Base-by-base conservation (phyloP, 2,888 invertebrate genomes). In the Eupithecia inturbata region DNA sequence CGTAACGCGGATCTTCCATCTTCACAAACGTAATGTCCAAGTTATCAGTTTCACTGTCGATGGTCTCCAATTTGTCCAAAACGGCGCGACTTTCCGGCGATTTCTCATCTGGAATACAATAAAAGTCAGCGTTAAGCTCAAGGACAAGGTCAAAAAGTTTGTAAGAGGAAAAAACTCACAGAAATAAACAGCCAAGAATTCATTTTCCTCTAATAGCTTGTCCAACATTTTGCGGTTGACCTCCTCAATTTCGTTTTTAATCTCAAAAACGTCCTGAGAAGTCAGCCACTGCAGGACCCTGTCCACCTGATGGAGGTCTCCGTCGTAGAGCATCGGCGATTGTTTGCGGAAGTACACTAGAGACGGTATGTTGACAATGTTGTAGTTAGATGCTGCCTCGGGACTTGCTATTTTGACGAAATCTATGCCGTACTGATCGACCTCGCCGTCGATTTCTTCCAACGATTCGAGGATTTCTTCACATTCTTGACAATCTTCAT, bases 221-320 rank as follows among this genome's bases (percentile, higher is more conserved):
- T 99, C 98, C 84, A 99, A 95, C 98, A 99, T 99, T 93, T 99
- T 98, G 78, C 98, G 96, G 91, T 99, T 99, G 12, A 99, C 99
- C 89, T 99, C 99, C 89, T 99, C 99, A 85, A 99, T 99, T 95
- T 98, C 98, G 87, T 98, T 98, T 95, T 98, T 98, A 71, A 98
- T 97, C 92, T 98, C 98, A 92, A 98, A 98, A 71, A 98, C 98
- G 88, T 98, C 98, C 87, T 98, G 98, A 67, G 98, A 98, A 36
- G 98, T 98, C 62, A 98, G 92, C 98, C 98, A 98, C 78, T 97
- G 96, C 7, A 98, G 93, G 31, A 98, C 96, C 87, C 96, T 96
- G 70, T 98, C 98, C 53, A 97, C 97, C 89, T 98, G 98, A 78
- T 96, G 96, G 53, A 98, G 92, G 87, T 98, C 98, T 7, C 98